Evolutionary conservation across 2,113 vertebrate species (phyloP).

Genomic region (Stercorarius parasiticus): DNA sequence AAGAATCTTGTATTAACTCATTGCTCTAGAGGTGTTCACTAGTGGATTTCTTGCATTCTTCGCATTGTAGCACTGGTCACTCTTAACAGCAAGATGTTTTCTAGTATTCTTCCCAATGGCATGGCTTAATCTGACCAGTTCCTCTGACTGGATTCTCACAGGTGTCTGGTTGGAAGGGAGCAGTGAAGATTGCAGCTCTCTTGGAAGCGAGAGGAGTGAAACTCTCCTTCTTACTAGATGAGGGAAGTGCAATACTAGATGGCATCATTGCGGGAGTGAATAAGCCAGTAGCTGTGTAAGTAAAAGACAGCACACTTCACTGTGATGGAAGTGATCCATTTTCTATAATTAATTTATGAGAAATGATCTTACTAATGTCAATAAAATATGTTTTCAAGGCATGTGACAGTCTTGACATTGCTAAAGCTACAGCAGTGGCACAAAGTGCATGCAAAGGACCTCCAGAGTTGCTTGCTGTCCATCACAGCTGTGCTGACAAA

Average conservation of each 20-base stretch:
- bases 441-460: neutral
- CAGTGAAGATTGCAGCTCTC: conserved; percentile 78
- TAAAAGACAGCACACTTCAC: neutral
- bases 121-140: neutral
- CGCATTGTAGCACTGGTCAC: neutral
- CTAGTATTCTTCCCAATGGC: neutral
- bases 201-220: conserved; percentile 80
- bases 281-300: conserved; percentile 89
- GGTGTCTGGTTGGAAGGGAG: conserved; percentile 82
- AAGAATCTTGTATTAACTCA: neutral
- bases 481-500: neutral
- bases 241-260: conserved; percentile 81
- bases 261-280: conserved; percentile 76
- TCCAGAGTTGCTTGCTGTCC: neutral
- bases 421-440: neutral
- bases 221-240: conserved; percentile 87
- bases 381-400: neutral
- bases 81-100: neutral
- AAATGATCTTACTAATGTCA: neutral
- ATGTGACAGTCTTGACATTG: neutral
- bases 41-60: neutral
- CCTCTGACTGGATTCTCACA: conserved; percentile 48
- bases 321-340: neutral
- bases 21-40: neutral
- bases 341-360: neutral